Evolutionary conservation across 2,888 invertebrate species (phyloP), one percentile per base, ranked within the genome.

Genomic region (Xanthorhoe spadicearia): DNA sequence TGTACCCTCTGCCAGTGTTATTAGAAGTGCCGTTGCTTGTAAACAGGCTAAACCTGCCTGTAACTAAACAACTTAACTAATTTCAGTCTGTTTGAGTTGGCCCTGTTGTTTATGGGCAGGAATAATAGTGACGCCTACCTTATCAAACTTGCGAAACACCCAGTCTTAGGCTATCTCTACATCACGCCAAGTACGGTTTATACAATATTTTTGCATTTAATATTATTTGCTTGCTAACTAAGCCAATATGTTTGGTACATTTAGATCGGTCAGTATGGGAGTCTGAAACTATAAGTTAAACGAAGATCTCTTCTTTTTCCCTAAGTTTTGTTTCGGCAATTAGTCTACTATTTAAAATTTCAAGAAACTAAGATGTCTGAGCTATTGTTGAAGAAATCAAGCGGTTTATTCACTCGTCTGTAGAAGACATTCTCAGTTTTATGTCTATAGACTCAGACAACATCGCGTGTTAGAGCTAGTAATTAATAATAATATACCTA

Each of bases 1-100:
- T 32, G 32, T 32, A 32, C 32, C 32, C 7, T 32, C 8, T 32
- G 32, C 32, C 32, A 32, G 32, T 32, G 1, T 38, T 38, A 38
- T 13, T 13, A 38, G 13, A 38, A 38, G 38, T 2, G 10, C 17
- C 8, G 54, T 35, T 57, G 18, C 58, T 56, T 56, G 55, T 67
- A 63, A 60, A 67, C 66, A 63, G 51, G 35, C 13, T n/a, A 19
- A 60, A 53, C 62, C 58, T 59, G 61, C 53, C 56, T 67, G 66
- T 67, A 67, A 63, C 66, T 63, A 67, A 66, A 60, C 59, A 63
- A 63, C 59, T 67, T 66, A 55, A 63, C 63, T 60, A 63, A 67
- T 63, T 67, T 67, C 58, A 38, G 63, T 32, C 63, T 60, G 66
- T 66, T 66, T 66, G 62, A 59, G 66, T 67, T 67, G 38, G 18